These are phyloP conservation scores for Lycophotia porphyrea DNA, from an alignment of 2,888 invertebrate genomes.

Conservation along the genomic window DNA sequence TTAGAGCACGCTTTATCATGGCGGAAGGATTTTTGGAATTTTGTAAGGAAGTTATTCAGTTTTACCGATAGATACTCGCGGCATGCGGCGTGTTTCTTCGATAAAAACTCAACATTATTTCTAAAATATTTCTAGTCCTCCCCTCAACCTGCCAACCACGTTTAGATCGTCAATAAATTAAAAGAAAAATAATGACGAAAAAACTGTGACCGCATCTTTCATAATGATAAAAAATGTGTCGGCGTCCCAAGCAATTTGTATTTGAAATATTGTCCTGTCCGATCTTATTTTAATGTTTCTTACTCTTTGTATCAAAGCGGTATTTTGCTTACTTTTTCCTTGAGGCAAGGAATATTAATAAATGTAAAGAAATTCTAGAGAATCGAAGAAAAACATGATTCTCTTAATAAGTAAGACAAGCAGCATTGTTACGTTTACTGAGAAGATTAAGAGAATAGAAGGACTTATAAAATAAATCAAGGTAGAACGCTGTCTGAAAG, in stretches of 20 bases:
- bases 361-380: constrained; percentile 12
- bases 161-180: constrained; percentile 63
- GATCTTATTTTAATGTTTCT: constrained; percentile 57
- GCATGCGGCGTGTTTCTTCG: background rate
- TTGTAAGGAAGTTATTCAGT: background rate
- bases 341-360: constrained; percentile 15
- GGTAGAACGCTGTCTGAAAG: no score
- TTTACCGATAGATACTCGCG: background rate
- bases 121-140: constrained; percentile 12
- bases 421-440: constrained; percentile 2
- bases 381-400: constrained; percentile 9
- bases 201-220: constrained; percentile 52
- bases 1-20: background rate
- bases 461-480: background rate
- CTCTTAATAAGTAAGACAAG: constrained; percentile 14
- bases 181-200: constrained; percentile 64
- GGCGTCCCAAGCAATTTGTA: constrained; percentile 69
- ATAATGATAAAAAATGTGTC: constrained; percentile 70
- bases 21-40: background rate
- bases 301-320: constrained; percentile 29
- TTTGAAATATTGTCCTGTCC: constrained; percentile 61
- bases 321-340: constrained; percentile 20
- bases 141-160: constrained; percentile 37
- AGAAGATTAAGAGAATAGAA: background rate
- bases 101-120: background rate